These are phyloP conservation scores for Xiphorhynchus erythropygius DNA, from an alignment of 2,797 vertebrate species.

Conservation along the genomic window DNA sequence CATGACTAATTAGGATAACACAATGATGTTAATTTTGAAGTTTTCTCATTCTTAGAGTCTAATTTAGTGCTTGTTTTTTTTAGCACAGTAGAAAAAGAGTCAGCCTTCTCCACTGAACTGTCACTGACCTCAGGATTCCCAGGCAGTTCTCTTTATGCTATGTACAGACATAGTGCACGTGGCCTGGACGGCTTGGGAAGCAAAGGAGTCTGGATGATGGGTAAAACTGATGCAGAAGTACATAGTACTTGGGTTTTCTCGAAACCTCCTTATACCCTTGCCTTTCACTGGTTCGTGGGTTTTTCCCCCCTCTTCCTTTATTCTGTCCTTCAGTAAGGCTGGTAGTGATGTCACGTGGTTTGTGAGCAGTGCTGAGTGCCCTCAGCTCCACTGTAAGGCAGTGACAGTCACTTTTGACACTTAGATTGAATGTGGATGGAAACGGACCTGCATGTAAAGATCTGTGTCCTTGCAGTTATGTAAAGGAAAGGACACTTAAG, in stretches of 20 bases:
- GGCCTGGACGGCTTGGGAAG: neutral
- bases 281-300: neutral
- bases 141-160: neutral
- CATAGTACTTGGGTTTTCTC: neutral
- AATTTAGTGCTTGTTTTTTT: neutral
- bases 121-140: neutral
- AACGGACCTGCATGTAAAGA: neutral
- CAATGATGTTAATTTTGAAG: neutral
- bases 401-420: neutral
- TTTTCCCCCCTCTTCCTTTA: neutral
- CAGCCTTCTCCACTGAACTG: neutral
- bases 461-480: neutral
- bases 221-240: neutral
- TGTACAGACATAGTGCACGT: rapidly evolving
- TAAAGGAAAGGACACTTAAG: neutral
- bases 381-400: neutral
- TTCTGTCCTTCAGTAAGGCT: neutral
- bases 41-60: neutral
- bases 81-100: neutral
- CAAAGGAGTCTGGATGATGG: neutral
- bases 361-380: neutral
- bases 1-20: neutral
- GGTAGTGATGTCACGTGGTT: neutral
- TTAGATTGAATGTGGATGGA: neutral
- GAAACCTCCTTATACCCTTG: neutral